Conservation (phyloP, 2,113 vertebrate species). For the Mastomys natalensis region DNA sequence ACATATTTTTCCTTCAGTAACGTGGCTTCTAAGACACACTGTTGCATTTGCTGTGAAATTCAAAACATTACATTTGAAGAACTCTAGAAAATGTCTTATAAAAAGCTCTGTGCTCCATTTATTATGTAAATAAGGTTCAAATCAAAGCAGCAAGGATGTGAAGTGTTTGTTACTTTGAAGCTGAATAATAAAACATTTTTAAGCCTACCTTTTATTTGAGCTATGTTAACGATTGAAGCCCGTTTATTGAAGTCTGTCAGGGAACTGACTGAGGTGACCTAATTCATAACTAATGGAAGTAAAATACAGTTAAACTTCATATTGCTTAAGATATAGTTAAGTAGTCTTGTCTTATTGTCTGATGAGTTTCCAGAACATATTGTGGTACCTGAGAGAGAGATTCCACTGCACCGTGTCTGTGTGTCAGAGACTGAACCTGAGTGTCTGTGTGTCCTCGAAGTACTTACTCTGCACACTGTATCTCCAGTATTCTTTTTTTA, state of each 20-base stretch:
- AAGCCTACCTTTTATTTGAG: conserved; percentile 70
- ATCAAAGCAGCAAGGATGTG: conserved; percentile 37
- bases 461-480: background rate
- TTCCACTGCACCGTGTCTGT: background rate
- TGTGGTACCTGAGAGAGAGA: background rate
- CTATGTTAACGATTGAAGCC: conserved; percentile 82
- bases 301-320: conserved; percentile 44
- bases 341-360: conserved; percentile 16
- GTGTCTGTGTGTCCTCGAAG: background rate
- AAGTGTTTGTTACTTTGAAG: conserved; percentile 76
- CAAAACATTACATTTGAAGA: conserved; percentile 2
- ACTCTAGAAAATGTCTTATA: conserved; percentile 10
- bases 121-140: conserved; percentile 68
- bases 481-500: background rate
- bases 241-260: conserved; percentile 73
- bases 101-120: conserved; percentile 15
- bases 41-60: background rate
- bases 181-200: conserved; percentile 59
- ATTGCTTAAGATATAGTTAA: conserved; percentile 52
- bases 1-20: background rate
- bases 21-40: conserved; percentile 37
- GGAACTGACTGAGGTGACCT: conserved; percentile 81
- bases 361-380: conserved; percentile 46
- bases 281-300: conserved; percentile 82
- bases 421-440: background rate